These are phyloP conservation scores for human (Homo sapiens) DNA, from an alignment of 2,113 vertebrate species.

Conservation along the genomic window DNA sequence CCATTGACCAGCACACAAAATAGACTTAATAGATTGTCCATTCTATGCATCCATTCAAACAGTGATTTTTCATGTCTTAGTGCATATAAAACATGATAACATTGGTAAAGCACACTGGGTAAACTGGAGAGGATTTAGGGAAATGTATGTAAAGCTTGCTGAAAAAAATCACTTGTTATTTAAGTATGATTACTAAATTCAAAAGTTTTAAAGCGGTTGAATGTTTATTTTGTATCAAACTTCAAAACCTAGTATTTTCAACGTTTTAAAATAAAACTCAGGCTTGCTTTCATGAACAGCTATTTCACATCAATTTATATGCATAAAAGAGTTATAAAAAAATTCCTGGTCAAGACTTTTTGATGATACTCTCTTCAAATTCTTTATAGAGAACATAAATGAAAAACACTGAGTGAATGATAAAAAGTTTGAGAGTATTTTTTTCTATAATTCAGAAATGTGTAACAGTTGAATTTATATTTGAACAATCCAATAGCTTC, in stretches of 20 bases:
- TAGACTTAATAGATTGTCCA: not conserved
- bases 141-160: not conserved
- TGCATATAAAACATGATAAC: not conserved
- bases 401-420: not conserved
- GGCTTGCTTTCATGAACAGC: not conserved
- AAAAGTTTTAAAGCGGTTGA: not conserved
- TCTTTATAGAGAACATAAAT: not conserved
- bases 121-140: not conserved
- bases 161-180: not conserved
- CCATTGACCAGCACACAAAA: not conserved
- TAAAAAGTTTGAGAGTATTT: not conserved
- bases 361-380: not conserved
- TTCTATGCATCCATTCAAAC: not conserved
- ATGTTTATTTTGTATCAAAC: not conserved
- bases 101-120: not conserved
- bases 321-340: not conserved
- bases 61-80: not conserved
- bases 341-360: not conserved
- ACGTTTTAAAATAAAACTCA: not conserved
- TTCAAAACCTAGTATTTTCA: not conserved
- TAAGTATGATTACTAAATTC: not conserved
- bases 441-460: not conserved
- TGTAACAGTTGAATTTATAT: not conserved
- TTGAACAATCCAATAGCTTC: not conserved
- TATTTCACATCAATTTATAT: not conserved